These are phyloP conservation scores for Lytechinus pictus DNA, from an alignment of 35 echinoderm and acorn worm species.

Conservation along the genomic window DNA sequence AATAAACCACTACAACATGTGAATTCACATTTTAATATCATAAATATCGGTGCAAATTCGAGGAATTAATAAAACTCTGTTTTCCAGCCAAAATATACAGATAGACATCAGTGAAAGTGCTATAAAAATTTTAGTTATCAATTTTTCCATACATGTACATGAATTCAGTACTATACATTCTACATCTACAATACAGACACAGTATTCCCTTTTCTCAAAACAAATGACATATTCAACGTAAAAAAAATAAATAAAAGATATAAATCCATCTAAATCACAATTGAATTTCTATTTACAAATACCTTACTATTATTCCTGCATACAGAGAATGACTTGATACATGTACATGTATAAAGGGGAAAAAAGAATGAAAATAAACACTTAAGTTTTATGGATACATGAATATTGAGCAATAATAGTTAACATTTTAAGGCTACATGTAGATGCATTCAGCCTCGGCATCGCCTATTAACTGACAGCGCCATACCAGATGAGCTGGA, in stretches of 20 bases:
- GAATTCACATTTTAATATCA: slow-evolving; percentile 1
- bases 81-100: not conserved
- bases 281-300: no score
- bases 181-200: not conserved
- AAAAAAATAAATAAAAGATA: not conserved
- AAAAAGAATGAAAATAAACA: not conserved
- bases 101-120: not conserved
- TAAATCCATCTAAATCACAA: not conserved
- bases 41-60: not conserved
- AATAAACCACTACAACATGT: not conserved
- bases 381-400: no score
- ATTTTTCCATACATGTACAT: not conserved
- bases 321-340: no score
- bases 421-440: no score
- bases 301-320: no score
- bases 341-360: no score
- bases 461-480: no score
- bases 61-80: not conserved
- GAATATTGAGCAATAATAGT: no score
- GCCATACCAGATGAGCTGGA: no score
- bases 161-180: not conserved
- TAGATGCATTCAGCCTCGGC: no score
- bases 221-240: not conserved
- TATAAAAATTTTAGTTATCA: not conserved
- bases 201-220: not conserved